These are phyloP conservation scores for Probosciger aterrimus DNA, from an alignment of 2,113 vertebrate genomes.

Conservation along the genomic window DNA sequence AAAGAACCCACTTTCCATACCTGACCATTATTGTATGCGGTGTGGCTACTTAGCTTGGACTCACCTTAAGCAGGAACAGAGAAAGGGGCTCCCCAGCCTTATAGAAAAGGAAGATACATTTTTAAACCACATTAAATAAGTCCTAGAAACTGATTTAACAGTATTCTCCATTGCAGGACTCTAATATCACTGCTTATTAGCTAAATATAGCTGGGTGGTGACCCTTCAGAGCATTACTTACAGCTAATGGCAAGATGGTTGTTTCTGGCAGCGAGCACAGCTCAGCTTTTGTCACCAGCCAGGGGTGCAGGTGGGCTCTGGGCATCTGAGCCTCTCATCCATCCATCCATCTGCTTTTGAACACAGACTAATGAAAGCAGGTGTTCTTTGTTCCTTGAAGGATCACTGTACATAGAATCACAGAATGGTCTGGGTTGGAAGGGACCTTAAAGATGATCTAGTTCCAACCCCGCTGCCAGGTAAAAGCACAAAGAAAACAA, in stretches of 20 bases:
- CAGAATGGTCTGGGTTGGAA: background rate
- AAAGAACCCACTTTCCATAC: background rate
- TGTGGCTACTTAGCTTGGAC: background rate
- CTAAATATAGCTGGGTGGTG: background rate
- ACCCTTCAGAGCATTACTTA: background rate
- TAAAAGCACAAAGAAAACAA: background rate
- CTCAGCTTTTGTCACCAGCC: background rate
- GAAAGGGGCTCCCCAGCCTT: background rate
- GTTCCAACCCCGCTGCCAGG: background rate
- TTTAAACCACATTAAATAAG: background rate
- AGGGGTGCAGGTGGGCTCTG: accelerated
- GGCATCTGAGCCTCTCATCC: background rate
- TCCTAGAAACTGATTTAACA: background rate
- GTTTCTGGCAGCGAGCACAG: accelerated
- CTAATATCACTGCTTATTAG: background rate
- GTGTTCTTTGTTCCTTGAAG: background rate
- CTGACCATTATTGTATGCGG: background rate
- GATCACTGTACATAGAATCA: accelerated
- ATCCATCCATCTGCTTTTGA: background rate
- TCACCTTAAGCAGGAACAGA: background rate
- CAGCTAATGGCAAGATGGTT: background rate
- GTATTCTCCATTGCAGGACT: background rate
- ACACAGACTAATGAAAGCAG: background rate
- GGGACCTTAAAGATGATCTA: background rate
- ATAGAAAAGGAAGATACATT: background rate